Percentiles rank a stretch among this genome's conserved stretches.
Evolutionary conservation across 2,113 vertebrate species (phyloP).

Genomic region (Corythaeola cristata): DNA sequence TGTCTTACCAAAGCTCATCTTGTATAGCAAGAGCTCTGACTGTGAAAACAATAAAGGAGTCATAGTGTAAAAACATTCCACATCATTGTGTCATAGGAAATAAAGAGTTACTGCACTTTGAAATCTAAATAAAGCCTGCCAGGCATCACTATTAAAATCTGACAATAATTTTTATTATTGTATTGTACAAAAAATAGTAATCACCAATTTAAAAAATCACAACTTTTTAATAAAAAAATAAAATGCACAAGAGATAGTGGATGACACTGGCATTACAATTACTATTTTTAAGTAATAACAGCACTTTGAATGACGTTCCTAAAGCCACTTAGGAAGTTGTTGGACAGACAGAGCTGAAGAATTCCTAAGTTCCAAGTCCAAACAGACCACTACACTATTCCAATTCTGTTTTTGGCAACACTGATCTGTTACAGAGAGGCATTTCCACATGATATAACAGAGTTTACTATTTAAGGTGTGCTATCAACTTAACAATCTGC

Average conservation of each 20-base stretch:
- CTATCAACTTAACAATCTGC: background rate
- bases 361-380: background rate
- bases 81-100: background rate
- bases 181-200: background rate
- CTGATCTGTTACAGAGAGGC: background rate
- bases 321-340: background rate
- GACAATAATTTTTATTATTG: background rate
- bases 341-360: background rate
- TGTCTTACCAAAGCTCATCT: background rate
- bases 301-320: background rate
- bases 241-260: background rate
- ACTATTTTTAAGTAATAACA: background rate
- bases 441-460: background rate
- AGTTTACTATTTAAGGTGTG: background rate
- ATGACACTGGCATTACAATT: background rate
- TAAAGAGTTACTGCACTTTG: background rate
- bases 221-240: background rate
- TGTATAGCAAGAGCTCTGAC: background rate
- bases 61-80: background rate
- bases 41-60: background rate
- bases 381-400: background rate
- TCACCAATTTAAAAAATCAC: background rate
- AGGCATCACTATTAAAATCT: background rate
- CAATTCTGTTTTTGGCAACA: background rate
- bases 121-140: background rate